Base-by-base conservation (phyloP, 2,797 vertebrate genomes). In the Helarctos malayanus region DNA sequence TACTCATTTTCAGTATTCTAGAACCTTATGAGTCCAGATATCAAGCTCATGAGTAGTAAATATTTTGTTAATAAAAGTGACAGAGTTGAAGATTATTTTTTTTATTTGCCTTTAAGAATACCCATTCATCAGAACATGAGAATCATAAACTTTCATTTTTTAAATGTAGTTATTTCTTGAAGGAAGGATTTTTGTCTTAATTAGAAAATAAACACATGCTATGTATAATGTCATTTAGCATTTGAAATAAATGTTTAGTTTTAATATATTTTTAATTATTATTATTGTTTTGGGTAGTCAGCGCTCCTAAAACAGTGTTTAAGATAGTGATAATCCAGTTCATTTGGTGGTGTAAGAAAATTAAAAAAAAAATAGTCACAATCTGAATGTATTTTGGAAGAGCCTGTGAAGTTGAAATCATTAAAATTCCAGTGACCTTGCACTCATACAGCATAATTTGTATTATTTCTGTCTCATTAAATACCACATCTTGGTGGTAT, bases 121-220 rank as follows among this genome's bases (percentile, higher is more conserved):
- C 13, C 25, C n/a, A 75, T 75, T 82, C 6, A 89, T 94, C 4
- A 91, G 87, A 93, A 71, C 2, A 71, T 91, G 25, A 19, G 45
- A 76, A 79, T 80, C 5, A 76, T 89, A 78, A 52, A 23, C 47
- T 92, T 69, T 63, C 11, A 79, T 56, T 82, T 38, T 88, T 91
- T 76, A 49, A 90, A n/a, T 61, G 11, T 19, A 88, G 5, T 49
- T 92, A 76, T 15, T 79, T 9, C 59, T 47, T 47, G 32, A 94
- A 78, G 27, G 19, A 86, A 89, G 18, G 5, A 68, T 80, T 96
- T 95, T 93, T 96, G 21, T 38, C n/a, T 69, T 63, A 56, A 75
- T 83, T 68, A 57, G 85, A 81, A 96, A 79, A 65, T 76, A 45
- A 65, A 79, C 57, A 29, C 1, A 16, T 89, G 29, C 21, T 25